Evolutionary conservation across 2,888 invertebrate species (phyloP), one percentile per base, ranked within the genome.

Genomic region (Augiades crinisus): DNA sequence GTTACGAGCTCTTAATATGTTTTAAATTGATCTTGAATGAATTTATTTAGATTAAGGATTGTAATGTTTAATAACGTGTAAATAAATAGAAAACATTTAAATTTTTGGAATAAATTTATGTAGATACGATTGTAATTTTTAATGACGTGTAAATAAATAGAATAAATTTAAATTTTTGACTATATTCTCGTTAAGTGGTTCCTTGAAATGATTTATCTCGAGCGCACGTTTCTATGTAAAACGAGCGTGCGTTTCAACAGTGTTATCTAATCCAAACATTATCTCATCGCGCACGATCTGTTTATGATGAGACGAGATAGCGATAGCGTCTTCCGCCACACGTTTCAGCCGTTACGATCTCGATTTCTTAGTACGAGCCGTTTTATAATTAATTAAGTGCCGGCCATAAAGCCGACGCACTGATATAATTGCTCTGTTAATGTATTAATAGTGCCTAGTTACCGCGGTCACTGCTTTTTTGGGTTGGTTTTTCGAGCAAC

Each of bases 201-300:
- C 52, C 41, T 10, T 5, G 47, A 47, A 47, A 43, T 43, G 37
- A 46, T 47, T 53, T 55, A 50, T 47, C 50, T 33, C 36, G n/a
- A 34, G 10, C n/a, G 50, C 53, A 58, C 57, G 52, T 38, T 61
- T 57, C 52, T 55, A 58, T 57, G 57, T 60, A 59, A 57, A 36
- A 46, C 27, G 50, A 34, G 50, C 36, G 41, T 27, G 43, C 50
- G 43, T 30, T 40, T 41, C 40, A 21, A 55, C 56, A 57, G 53
- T 60, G 63, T 77, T 80, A 80, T 81, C 78, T 77, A 68, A 69
- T 61, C 61, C 65, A 71, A 74, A 73, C 70, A 76, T 79, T 79
- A 78, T 78, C 73, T 78, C 75, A 76, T 67, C 65, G 63, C 56
- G 54, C 64, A 60, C 70, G 69, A 78, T 77, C 67, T 71, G 68